Evolutionary conservation across 1,140 invertebrate genomes (phyloP), one percentile per base, ranked within the genome.

Genomic region (Latrodectus geometricus): DNA sequence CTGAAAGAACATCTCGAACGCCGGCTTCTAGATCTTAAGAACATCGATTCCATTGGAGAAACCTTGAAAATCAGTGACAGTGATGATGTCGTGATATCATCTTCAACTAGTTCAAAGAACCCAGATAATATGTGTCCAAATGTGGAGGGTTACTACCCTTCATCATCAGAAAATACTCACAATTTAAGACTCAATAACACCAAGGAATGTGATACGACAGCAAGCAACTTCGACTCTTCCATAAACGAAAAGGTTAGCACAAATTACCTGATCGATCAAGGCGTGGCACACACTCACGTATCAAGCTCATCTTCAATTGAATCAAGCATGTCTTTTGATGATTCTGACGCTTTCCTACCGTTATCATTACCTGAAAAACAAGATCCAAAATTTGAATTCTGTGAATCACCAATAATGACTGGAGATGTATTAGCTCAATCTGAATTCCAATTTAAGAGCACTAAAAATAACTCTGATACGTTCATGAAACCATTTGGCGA

Each of bases 1-100:
- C 77, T 87, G 4, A 79, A 79, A 20, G 69, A 87, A 14, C 85
- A 87, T 14, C 69, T 87, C 2, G 17, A 66, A 2, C 35, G 21
- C 48, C 68, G 83, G 11, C 66, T 87, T 12, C 85, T 80, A 14
- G 69, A 74, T 49, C 35, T 83, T 9, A 65, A n/a, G 9, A n/a
- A 66, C 15, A 78, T 78, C 8, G 76, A 66, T 15, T 8, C 56
- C 9, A 23, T 66, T 14, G 48, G 12, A 21, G 68, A 20, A 70
- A 70, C 68, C n/a, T 11, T 21, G 11, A 35, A 70, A 15, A 61
- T 17, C 11, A 14, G 8, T 17, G 68, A 70, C 2, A 20, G 9
- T 35, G n/a, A 70, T 15, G 68, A 70, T 2, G 9, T n/a, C 9
- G 11, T n/a, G n/a, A 35, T 35, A 70, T 20, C 23, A 70, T 20